These are phyloP conservation scores for Ariolimax columbianus DNA, from an alignment of 2,888 invertebrate genomes.

Conservation along the genomic window DNA sequence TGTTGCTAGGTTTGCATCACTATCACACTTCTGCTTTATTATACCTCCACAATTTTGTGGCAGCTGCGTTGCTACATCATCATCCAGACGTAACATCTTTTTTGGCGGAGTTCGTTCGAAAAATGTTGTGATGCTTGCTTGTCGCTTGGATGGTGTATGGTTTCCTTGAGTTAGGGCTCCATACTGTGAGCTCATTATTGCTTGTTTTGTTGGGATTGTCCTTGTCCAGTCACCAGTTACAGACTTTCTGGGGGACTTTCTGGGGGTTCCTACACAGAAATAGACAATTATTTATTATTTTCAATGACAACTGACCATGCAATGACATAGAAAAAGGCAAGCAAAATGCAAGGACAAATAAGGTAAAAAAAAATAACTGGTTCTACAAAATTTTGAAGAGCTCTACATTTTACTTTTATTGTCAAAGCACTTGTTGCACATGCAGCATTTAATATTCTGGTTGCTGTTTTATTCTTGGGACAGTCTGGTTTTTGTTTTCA, in stretches of 20 bases:
- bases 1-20: not conserved
- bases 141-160: constrained; percentile 20
- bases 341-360: too few species aligned
- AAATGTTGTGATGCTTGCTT: constrained; percentile 36
- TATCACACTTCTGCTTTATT: not conserved
- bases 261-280: not conserved
- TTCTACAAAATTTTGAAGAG: too few species aligned
- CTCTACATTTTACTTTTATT: too few species aligned
- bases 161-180: not conserved
- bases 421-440: too few species aligned
- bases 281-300: not conserved
- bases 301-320: too few species aligned
- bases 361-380: too few species aligned
- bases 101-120: constrained; percentile 22
- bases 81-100: constrained; percentile 4
- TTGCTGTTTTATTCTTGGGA: too few species aligned
- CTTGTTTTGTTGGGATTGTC: not conserved
- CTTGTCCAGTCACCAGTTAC: constrained; percentile 19
- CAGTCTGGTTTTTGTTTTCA: too few species aligned
- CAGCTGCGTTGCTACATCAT: not conserved
- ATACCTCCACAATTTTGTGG: not conserved
- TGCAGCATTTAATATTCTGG: too few species aligned
- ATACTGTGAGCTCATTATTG: not conserved
- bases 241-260: not conserved
- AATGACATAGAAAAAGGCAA: too few species aligned